Evolutionary conservation across 2,888 invertebrate species (phyloP).

Genomic region (Calliphora vomitoria): DNA sequence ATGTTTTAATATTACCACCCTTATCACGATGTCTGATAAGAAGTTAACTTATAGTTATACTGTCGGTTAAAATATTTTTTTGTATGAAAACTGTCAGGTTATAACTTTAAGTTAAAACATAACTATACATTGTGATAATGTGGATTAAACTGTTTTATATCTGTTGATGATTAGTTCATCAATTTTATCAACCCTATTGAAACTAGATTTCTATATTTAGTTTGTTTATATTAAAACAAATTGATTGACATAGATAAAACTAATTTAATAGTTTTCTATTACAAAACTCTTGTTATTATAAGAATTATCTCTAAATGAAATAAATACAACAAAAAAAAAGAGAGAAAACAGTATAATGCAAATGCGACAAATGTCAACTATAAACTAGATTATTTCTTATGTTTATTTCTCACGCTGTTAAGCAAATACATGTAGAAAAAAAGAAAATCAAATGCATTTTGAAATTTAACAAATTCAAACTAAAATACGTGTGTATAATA

Average conservation of each 20-base stretch:
- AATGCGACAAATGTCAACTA: slow-evolving; percentile 66
- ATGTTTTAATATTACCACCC: too few relatives aligned
- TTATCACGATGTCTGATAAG: too few relatives aligned
- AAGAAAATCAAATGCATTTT: slow-evolving; percentile 18
- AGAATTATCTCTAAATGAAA: slow-evolving; percentile 52
- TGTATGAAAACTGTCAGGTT: too few relatives aligned
- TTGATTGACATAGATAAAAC: slow-evolving; percentile 44
- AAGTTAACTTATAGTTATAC: too few relatives aligned
- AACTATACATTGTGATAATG: too few relatives aligned
- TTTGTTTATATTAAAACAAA: neutral
- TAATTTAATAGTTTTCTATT: slow-evolving; percentile 48
- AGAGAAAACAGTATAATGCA: neutral
- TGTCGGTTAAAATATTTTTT: too few relatives aligned
- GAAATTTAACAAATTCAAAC: neutral
- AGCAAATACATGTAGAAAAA: slow-evolving; percentile 19
- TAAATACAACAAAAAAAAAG: slow-evolving; percentile 48
- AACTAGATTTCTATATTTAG: too few relatives aligned
- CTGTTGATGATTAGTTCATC: too few relatives aligned
- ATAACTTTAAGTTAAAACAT: too few relatives aligned
- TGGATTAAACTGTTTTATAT: too few relatives aligned
- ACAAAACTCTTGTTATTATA: slow-evolving; percentile 25
- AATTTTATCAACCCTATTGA: too few relatives aligned
- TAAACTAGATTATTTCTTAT: slow-evolving; percentile 67
- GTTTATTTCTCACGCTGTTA: slow-evolving; percentile 69
- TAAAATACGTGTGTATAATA: neutral